Evolutionary conservation across 2,113 vertebrate species (phyloP).

Genomic region (Bombycilla garrulus): DNA sequence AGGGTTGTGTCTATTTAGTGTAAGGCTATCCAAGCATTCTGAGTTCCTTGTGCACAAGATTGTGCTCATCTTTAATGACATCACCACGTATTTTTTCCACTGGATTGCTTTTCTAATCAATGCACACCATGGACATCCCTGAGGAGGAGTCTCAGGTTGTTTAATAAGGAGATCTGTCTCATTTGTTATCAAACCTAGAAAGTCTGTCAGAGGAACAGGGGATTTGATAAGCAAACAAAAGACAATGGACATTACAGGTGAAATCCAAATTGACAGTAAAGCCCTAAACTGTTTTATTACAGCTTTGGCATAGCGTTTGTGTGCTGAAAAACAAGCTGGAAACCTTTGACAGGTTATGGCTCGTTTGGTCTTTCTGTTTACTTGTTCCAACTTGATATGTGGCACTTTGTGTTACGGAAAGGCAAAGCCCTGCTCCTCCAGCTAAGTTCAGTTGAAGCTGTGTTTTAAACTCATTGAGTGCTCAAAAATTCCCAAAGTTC

Average conservation of each 20-base stretch:
- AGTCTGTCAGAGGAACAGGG: neutral
- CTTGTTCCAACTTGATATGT: neutral
- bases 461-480: neutral
- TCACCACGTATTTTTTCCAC: slow-evolving; percentile 1
- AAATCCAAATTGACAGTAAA: neutral
- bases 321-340: neutral
- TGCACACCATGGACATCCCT: slow-evolving; percentile 6
- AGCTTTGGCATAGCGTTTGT: neutral
- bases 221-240: neutral
- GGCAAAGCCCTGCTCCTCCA: neutral
- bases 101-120: neutral
- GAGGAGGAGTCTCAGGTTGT: neutral
- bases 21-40: neutral
- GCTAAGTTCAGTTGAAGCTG: neutral
- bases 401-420: neutral
- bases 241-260: neutral
- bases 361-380: neutral
- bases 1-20: neutral
- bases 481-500: neutral
- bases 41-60: neutral
- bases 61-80: neutral
- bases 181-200: neutral
- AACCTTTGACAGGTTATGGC: neutral
- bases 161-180: neutral
- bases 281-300: neutral